Conservation (phyloP, 1,140 invertebrate genomes). For the Trachelipus rathkii region DNA sequence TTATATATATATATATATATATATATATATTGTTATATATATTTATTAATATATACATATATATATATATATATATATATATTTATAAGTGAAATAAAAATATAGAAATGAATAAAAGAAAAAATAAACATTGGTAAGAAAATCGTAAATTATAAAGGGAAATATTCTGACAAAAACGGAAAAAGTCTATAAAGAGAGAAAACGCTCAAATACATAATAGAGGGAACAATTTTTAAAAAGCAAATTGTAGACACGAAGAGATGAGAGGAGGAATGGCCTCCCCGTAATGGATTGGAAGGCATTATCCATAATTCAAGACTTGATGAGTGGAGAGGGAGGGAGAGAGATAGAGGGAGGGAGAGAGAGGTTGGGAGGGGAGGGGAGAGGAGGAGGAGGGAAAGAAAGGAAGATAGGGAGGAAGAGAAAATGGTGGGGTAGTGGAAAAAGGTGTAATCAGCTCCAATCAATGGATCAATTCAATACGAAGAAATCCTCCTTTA, state of each 20-base stretch:
- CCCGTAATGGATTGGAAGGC: slow-evolving; percentile 2
- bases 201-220: not conserved
- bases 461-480: too few relatives aligned
- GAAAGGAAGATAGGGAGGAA: not conserved
- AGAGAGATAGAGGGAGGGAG: not conserved
- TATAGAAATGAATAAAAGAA: not conserved
- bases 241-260: slow-evolving; percentile 7
- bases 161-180: not conserved
- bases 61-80: not conserved
- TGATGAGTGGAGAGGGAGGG: not conserved
- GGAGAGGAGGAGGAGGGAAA: not conserved
- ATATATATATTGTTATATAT: not conserved
- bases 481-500: too few relatives aligned
- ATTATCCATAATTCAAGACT: slow-evolving; percentile 8
- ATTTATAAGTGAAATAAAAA: not conserved
- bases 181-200: not conserved
- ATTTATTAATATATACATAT: not conserved
- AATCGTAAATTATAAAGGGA: too few relatives aligned
- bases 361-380: not conserved
- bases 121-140: not conserved
- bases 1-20: slow-evolving; percentile 10
- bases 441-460: too few relatives aligned
- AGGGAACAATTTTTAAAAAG: not conserved
- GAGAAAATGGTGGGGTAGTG: too few relatives aligned
- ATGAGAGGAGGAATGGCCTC: slow-evolving; percentile 5